Evolutionary conservation across 2,797 vertebrate species (phyloP), one percentile per base, ranked within the genome.

Genomic region (Platalea minor): DNA sequence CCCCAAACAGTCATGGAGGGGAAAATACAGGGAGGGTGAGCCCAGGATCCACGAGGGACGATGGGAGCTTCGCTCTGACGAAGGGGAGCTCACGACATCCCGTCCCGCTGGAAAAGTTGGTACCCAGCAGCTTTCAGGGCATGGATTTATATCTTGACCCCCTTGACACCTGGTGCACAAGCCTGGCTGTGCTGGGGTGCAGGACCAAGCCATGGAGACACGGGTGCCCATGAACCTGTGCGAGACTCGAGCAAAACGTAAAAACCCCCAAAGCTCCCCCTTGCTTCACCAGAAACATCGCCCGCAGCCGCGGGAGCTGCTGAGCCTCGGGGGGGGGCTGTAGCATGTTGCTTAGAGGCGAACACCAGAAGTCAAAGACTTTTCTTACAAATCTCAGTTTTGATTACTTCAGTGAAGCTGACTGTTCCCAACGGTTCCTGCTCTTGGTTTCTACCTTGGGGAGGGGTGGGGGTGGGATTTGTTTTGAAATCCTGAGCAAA

Each of bases 1-100:
- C 26, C 26, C 1, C 4, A n/a, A 3, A 19, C 21, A 15, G 31
- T 6, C 77, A 37, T 28, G 33, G 46, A 50, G 39, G 33, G 35
- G 31, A 76, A 48, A 46, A n/a, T 1, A 28, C 31, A 68, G 59
- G 0, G 0, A 45, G 59, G 33, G 7, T 23, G 77, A 80, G 69
- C n/a, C 23, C 41, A 10, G 68, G 35, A 51, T 2, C 9, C 21
- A 5, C 1, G 2, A 20, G 23, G 21, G 17, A 37, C 0, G 0
- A 6, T 4, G 11, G n/a, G 10, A 39, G 24, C 21, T 64, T 73
- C 51, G 31, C 53, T 63, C 12, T 46, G 16, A 15, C 2, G 2
- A 17, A 51, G 46, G 5, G 25, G 19, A 64, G 50, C 13, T 54
- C 5, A 41, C 13, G 17, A 23, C 33, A 43, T 23, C 39, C 50